A percentile compares a stretch with the other conserved stretches of the same genome.
These are phyloP conservation scores for Cladopsammia gracilis DNA, from an alignment of 64 coral and sea anemone species.

Conservation along the genomic window DNA sequence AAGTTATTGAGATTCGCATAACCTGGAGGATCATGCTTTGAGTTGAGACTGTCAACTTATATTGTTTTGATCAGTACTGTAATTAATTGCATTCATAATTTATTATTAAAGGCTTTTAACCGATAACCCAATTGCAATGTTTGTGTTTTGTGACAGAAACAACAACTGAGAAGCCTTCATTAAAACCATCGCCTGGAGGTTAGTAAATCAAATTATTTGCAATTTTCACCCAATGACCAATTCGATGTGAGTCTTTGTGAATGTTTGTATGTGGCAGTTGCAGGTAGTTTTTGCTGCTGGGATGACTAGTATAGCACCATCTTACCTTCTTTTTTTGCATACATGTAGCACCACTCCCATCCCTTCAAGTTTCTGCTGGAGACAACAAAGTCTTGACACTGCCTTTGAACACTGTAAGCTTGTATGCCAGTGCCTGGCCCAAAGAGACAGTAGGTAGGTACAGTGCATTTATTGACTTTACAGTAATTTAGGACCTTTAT, in stretches of 20 bases:
- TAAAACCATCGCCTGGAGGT: background rate
- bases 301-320: background rate
- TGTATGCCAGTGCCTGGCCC: slow-evolving; percentile 98
- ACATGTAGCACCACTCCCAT: slow-evolving; percentile 41
- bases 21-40: too few species aligned
- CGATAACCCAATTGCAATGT: background rate
- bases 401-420: slow-evolving; percentile 81
- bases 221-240: background rate
- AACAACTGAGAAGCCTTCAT: slow-evolving; percentile 10
- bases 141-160: background rate
- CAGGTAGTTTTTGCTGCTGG: too few species aligned
- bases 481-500: background rate
- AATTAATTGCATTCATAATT: too few species aligned
- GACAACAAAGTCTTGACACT: slow-evolving; percentile 83
- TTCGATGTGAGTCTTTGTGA: too few species aligned
- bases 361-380: slow-evolving; percentile 93
- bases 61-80: too few species aligned
- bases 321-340: background rate
- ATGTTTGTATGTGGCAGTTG: too few species aligned
- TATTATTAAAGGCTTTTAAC: too few species aligned
- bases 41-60: too few species aligned
- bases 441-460: slow-evolving; percentile 80
- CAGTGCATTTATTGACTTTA: background rate
- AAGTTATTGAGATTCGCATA: too few species aligned
- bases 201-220: background rate